Base-by-base conservation (phyloP, 2,888 invertebrate genomes). In the Drosophila rubida region DNA sequence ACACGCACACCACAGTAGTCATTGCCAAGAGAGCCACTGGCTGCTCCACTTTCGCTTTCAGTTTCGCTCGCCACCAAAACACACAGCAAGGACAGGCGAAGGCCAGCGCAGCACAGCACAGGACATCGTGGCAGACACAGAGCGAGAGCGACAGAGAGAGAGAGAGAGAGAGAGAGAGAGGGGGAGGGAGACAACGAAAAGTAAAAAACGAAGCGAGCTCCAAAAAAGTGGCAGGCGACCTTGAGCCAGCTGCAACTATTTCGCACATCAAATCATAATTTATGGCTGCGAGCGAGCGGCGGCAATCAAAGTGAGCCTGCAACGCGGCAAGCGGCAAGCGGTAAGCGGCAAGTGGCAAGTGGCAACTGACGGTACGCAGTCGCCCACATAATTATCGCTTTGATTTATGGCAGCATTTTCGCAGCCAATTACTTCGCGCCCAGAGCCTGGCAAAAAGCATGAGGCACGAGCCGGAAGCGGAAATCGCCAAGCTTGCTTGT, bases 351-450 rank as follows among this genome's bases (percentile, higher is more conserved):
- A 27, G 9, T 42, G 32, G 53, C 48, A 68, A 32, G 8, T 23
- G 61, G 60, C 61, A 58, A 62, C 32, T 53, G 59, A 44, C 57
- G 57, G 49, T 69, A 69, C 80, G 67, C 82, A 81, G 68, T 87
- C 88, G 78, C 83, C 89, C 88, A 89, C 88, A 88, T 88, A 88
- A 88, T 88, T 89, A 88, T 89, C 87, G 76, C 80, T 77, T 75
- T 88, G 89, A 88, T 88, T 88, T 88, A 88, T 88, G 81, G 71
- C 69, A 73, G 76, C 77, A 76, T 87, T 84, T 84, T 84, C 70
- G 86, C 81, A 86, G 88, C 88, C 83, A 85, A 85, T 87, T 85
- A 85, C 87, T 76, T 81, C 76, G 74, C 69, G 60, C 64, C 59
- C 60, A 51, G 50, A 51, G 50, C 54, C n/a, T 14, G 19, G 55